Evolutionary conservation across 2,888 invertebrate genomes (phyloP).

Genomic region (Norana najaformis): DNA sequence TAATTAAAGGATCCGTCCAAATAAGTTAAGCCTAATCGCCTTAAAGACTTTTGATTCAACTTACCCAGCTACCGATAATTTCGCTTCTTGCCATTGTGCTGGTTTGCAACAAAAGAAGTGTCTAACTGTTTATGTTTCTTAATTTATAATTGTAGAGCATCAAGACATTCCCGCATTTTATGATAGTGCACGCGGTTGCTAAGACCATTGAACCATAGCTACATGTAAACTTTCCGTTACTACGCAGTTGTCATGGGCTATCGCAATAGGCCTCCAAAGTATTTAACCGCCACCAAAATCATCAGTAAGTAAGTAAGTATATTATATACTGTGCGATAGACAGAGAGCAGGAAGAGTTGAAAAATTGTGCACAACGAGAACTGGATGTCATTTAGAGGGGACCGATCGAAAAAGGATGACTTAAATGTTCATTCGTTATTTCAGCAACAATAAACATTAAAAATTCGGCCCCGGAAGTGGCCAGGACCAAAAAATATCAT

Average conservation of each 20-base stretch:
- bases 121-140: not conserved
- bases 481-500: too few relatives aligned
- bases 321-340: too few relatives aligned
- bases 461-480: too few relatives aligned
- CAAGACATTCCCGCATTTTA: not conserved
- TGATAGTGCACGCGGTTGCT: not conserved
- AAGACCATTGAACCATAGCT: not conserved
- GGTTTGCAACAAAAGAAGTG: not conserved
- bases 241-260: slow-evolving; percentile 5
- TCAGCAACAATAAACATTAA: too few relatives aligned
- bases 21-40: not conserved
- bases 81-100: slow-evolving; percentile 26
- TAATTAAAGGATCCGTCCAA: not conserved
- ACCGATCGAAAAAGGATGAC: too few relatives aligned
- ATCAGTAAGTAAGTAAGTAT: not conserved
- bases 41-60: not conserved
- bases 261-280: not conserved
- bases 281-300: not conserved
- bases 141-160: not conserved
- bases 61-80: slow-evolving; percentile 33
- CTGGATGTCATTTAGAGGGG: too few relatives aligned
- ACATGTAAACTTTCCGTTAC: not conserved
- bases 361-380: too few relatives aligned
- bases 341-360: too few relatives aligned
- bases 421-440: too few relatives aligned